Evolutionary conservation across 2,797 vertebrate genomes (phyloP), one percentile per base, ranked within the genome.

Genomic region (Tenualosa ilisha): DNA sequence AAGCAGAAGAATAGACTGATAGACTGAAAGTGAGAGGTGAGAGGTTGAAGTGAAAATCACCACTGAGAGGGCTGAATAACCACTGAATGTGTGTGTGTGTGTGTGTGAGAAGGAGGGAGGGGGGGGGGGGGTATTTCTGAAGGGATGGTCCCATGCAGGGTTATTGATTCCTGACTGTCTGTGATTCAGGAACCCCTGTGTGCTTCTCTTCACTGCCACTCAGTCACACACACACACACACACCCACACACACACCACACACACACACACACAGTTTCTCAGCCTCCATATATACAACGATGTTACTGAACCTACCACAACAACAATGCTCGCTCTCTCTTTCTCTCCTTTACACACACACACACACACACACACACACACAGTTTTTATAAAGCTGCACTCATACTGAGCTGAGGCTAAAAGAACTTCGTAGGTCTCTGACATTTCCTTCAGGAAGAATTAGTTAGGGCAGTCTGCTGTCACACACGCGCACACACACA

Each of bases 391-490:
- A 63, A n/a, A 63, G n/a, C n/a, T 24, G n/a, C 6, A 24, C 59
- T 83, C 81, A 85, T 86, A 82, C 84, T 84, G 87, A 86, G 85
- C 17, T 59, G 5, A 59, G 56, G 87, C 84, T 90, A 90, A 91
- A 88, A 89, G 82, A 53, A 87, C 81, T 87, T 87, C 81, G 37
- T 81, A 63, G 79, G 5, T 86, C 84, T 63, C 56, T 90, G 89
- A 90, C 89, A 90, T 90, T 90, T 90, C 81, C 89, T 87, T 89
- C 86, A 89, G 81, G 12, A 17, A 85, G 89, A 87, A 90, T 89
- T 90, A 88, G 81, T 85, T 82, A 85, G 81, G 89, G 20, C 56
- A 59, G 22, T 59, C 56, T 22, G 20, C 20, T 22, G 1, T 59
- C 56, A 8, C 59, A 61, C 59, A 61, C 59, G 24, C 8, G 24